These are phyloP conservation scores for Cynoglossus semilaevis DNA, from an alignment of 2,113 vertebrate genomes.

Conservation along the genomic window DNA sequence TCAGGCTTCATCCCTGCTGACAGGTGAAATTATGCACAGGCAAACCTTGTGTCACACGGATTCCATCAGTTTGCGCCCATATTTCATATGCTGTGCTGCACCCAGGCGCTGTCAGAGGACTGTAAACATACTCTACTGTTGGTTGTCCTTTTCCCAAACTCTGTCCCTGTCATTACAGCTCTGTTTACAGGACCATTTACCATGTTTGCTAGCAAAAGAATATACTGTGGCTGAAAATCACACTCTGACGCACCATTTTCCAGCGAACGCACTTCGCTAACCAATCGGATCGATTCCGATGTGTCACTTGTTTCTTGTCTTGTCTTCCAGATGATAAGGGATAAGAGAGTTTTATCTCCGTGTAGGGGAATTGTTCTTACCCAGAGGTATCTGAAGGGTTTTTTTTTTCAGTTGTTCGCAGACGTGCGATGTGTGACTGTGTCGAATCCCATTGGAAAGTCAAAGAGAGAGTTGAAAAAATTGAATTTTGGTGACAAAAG, in stretches of 20 bases:
- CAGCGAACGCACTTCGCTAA: conserved; percentile 32
- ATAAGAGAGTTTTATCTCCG: conserved; percentile 13
- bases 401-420: no score
- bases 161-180: conserved; percentile 47
- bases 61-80: conserved; percentile 40
- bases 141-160: conserved; percentile 31
- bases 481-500: no score
- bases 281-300: conserved; percentile 20
- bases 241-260: conserved; percentile 48
- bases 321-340: conserved; percentile 37
- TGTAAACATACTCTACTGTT: conserved; percentile 50
- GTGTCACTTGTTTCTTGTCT: conserved; percentile 41
- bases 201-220: conserved; percentile 45
- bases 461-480: no score
- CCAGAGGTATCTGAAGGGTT: no score
- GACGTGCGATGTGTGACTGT: no score
- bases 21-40: conserved; percentile 52
- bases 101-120: conserved; percentile 48
- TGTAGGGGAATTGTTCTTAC: conserved; percentile 9
- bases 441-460: no score
- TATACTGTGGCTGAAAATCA: conserved; percentile 41
- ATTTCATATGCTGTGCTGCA: conserved; percentile 37
- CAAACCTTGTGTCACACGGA: conserved; percentile 34
- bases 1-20: conserved; percentile 29
- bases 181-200: conserved; percentile 50